Conservation (phyloP, 2,113 vertebrate genomes). For the Phoenicopterus ruber region DNA sequence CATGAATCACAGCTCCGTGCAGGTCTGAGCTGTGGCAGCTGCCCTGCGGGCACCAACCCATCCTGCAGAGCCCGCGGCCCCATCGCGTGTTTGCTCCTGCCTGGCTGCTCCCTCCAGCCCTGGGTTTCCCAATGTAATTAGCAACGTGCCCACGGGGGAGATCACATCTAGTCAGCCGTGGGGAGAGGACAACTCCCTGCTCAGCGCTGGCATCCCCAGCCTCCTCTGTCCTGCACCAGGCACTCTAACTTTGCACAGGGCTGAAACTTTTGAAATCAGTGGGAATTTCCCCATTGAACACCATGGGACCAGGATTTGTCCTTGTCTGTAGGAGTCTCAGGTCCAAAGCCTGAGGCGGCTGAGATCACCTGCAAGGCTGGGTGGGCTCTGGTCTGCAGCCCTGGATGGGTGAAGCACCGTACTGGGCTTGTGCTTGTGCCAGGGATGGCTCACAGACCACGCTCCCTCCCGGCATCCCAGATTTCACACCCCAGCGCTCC, state of each 20-base stretch:
- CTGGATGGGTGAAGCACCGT: background rate
- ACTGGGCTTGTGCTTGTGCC: background rate
- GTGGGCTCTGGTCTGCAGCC: background rate
- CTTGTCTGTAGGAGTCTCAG: background rate
- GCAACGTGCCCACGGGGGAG: background rate
- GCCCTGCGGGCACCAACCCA: background rate
- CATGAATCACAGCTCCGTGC: background rate
- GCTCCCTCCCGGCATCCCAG: fast-evolving
- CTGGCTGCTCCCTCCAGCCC: background rate
- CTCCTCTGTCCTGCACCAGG: background rate
- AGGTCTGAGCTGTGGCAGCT: background rate
- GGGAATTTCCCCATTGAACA: background rate
- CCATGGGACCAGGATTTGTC: fast-evolving
- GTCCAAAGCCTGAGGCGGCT: background rate
- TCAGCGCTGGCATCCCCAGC: background rate
- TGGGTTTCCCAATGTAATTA: background rate
- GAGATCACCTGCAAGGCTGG: background rate
- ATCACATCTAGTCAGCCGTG: background rate
- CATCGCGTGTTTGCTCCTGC: background rate
- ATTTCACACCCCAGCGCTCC: background rate
- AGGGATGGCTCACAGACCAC: background rate
- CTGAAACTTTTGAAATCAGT: background rate
- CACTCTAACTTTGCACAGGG: background rate
- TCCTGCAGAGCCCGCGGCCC: background rate
- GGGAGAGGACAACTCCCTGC: background rate